Evolutionary conservation across 1,140 invertebrate species (phyloP), one percentile per base, ranked within the genome.

Genomic region (Notospermus geniculatus): DNA sequence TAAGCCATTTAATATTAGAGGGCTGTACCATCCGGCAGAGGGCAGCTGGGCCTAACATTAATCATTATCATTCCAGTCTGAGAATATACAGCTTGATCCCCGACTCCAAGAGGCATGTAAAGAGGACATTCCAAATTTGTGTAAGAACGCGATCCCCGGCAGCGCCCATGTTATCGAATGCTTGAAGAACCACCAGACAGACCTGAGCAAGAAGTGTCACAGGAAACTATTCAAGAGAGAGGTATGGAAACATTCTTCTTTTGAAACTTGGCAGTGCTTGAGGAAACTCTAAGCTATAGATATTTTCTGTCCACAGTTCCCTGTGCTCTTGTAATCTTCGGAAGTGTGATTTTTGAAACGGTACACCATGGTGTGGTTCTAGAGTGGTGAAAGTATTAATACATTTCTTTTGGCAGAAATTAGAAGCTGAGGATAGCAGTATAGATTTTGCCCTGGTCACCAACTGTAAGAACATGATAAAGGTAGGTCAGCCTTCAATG

Each of bases 11-110:
- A n/a, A n/a, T n/a, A n/a, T n/a, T n/a, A n/a, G n/a, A n/a, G n/a
- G n/a, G n/a, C n/a, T n/a, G n/a, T n/a, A n/a, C n/a, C n/a, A n/a
- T n/a, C n/a, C n/a, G n/a, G n/a, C n/a, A n/a, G n/a, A n/a, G n/a
- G n/a, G n/a, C n/a, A n/a, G n/a, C n/a, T n/a, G n/a, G n/a, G n/a
- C n/a, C n/a, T n/a, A n/a, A n/a, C n/a, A n/a, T n/a, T n/a, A n/a
- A n/a, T n/a, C n/a, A n/a, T n/a, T n/a, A n/a, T n/a, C n/a, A n/a
- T n/a, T 36, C 1, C 59, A 82, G 72, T 94, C 95, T 5, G 85
- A 93, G 1, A 92, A 88, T 72, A 94, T 98, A 1, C 90, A 97
- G 75, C 84, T 99, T 7, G 88, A 95, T 70, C 95, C 96, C 13
- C 90, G 96, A 82, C 89, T 99, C 61, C 92, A 97, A 82, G 88